A percentile compares a stretch with the other conserved stretches of the same genome.
phyloP scores from a whole-genome alignment of 2,888 invertebrate species.

The Dastarcus helophoroides region DNA sequence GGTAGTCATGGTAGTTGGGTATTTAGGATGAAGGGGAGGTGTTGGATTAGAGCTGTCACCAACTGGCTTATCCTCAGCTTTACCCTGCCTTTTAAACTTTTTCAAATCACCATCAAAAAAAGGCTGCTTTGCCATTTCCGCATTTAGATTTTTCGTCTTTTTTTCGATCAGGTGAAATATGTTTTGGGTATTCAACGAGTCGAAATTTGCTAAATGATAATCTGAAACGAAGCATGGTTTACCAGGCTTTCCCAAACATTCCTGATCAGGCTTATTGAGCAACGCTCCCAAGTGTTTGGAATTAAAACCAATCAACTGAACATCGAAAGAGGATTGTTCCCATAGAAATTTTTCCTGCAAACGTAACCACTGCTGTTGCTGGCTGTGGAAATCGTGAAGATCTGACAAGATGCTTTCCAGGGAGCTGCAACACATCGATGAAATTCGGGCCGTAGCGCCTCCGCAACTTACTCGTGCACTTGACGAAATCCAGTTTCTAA shows the following conservation, averaged over 20 bases:
- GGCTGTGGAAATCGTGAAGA: conserved; percentile 49
- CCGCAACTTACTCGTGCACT: conserved; percentile 45
- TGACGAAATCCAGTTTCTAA: conserved; percentile 44
- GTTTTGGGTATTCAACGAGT: conserved; percentile 38
- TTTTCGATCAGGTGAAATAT: conserved; percentile 40
- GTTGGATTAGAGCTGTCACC: conserved; percentile 15
- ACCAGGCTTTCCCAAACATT: conserved; percentile 29
- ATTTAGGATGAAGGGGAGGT: conserved; percentile 30
- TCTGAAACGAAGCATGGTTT: conserved; percentile 30
- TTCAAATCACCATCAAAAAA: conserved; percentile 10
- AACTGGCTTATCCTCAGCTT: not conserved
- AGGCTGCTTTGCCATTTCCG: conserved; percentile 31
- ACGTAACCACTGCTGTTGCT: conserved; percentile 48
- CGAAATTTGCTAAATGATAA: conserved; percentile 35
- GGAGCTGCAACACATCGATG: conserved; percentile 34
- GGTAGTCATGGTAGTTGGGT: conserved; percentile 41
- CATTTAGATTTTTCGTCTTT: conserved; percentile 40
- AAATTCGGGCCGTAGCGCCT: conserved; percentile 50
- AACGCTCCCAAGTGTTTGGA: conserved; percentile 24
- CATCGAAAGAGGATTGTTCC: conserved; percentile 41
- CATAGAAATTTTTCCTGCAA: conserved; percentile 46
- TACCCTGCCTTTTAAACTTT: conserved; percentile 5
- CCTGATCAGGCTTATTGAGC: conserved; percentile 34
- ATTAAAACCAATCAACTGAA: conserved; percentile 30
- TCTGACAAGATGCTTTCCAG: conserved; percentile 51